A percentile compares a stretch with the other conserved stretches of the same genome.
Conservation (phyloP, 2,797 vertebrate genomes). For the Paedocypris micromegethes region DNA sequence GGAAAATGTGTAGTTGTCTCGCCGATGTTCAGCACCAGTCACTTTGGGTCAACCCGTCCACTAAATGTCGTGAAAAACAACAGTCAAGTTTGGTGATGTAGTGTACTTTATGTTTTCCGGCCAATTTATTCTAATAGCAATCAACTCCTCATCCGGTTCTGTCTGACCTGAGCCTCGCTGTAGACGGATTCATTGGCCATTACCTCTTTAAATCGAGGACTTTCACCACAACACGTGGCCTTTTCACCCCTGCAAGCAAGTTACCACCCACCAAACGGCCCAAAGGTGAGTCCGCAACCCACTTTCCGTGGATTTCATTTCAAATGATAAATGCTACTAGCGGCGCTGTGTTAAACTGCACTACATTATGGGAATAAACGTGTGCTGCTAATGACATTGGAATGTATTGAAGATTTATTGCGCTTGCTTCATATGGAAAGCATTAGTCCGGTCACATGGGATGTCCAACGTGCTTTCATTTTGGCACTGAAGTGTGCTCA, state of each 20-base stretch:
- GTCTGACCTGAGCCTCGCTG: slow-evolving; percentile 81
- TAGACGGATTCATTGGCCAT: slow-evolving; percentile 81
- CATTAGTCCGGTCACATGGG: slow-evolving; percentile 9
- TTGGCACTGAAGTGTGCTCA: slow-evolving; percentile 16
- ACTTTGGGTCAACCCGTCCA: too few species aligned
- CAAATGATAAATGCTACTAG: slow-evolving; percentile 24
- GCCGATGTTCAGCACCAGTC: too few species aligned
- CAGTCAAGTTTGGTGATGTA: too few species aligned
- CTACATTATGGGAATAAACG: slow-evolving; percentile 22
- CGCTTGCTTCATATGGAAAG: slow-evolving; percentile 20
- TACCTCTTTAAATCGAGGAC: slow-evolving; percentile 78
- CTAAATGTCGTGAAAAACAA: too few species aligned
- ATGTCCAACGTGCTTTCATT: slow-evolving; percentile 17
- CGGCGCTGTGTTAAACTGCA: slow-evolving; percentile 29
- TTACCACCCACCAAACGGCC: slow-evolving; percentile 52
- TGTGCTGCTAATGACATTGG: slow-evolving; percentile 23
- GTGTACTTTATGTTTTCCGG: slow-evolving; percentile 48
- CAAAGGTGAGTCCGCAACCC: slow-evolving; percentile 24
- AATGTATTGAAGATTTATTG: slow-evolving; percentile 23
- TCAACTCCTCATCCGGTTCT: slow-evolving; percentile 78
- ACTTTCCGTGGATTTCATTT: slow-evolving; percentile 14
- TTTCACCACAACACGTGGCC: slow-evolving; percentile 58
- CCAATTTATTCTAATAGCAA: slow-evolving; percentile 77
- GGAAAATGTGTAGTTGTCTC: too few species aligned
- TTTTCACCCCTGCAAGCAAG: slow-evolving; percentile 54